Base-by-base conservation (phyloP, 37 sponge, comb jelly and placozoan species). In the Mnemiopsis leidyi region DNA sequence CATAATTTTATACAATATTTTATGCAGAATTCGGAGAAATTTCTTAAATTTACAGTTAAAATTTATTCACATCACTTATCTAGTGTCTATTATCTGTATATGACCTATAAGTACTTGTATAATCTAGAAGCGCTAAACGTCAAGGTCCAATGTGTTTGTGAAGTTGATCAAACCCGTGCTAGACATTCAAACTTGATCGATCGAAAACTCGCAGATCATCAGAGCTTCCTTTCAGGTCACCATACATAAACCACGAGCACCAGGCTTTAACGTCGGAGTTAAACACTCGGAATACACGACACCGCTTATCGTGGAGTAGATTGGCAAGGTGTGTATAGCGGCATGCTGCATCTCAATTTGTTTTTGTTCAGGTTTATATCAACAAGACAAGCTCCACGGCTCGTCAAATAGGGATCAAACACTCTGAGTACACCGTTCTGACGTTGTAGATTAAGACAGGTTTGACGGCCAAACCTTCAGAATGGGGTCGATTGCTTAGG, bases 231-330 rank as follows among this genome's bases (percentile, higher is more conserved):
- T 30, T 38, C 90, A 85, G 90, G 90, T 85, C 36, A 37, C 36
- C 48, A 85, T 85, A 35, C 32, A 28, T 23, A 85, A 85, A 39
- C 90, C 90, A 40, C 23, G 61, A 40, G 93, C 88, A 36, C 79
- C 93, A 34, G 69, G 88, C 28, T 93, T 82, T 30, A 31, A 40
- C 77, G 79, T 93, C 69, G 93, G 93, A 30, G 79, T 73, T 88
- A 93, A 93, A 69, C 93, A 93, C 48, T 93, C 93, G n/a, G 93
- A 93, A 1, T 93, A 83, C 93, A 83, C 83, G 28, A 82, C 85
- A 38, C 93, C 93, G 1, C 93, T 93, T 9, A 93, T 93, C 31
- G 83, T 93, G 23, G 93, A 93, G 36, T 77, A 77, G 18, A 32
- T 69, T 69, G 61, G 61, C 61, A 48, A 48, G 61, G 61, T 48